phyloP scores from a whole-genome alignment of 2,888 invertebrate genomes.

The Leucophenga montana region DNA sequence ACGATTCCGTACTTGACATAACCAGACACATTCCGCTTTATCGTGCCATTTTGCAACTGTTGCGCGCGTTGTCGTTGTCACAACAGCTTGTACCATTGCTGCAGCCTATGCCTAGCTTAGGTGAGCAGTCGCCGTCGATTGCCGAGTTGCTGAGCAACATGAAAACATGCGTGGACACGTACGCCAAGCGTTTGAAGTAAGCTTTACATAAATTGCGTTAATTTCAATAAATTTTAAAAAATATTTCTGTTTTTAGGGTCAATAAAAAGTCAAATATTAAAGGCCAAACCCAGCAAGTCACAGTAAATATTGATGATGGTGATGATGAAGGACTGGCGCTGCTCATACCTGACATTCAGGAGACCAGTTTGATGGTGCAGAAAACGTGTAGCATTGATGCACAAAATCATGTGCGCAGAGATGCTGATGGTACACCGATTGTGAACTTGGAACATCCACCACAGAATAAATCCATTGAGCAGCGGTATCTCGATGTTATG shows the following conservation, averaged over 20 bases:
- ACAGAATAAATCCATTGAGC: constrained; percentile 78
- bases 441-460: constrained; percentile 74
- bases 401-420: constrained; percentile 55
- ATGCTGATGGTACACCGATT: constrained; percentile 51
- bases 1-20: constrained; percentile 97
- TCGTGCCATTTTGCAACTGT: constrained; percentile 85
- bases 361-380: constrained; percentile 70
- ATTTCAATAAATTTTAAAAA: background rate
- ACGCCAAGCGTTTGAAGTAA: constrained; percentile 87
- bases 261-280: constrained; percentile 77
- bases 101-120: constrained; percentile 73
- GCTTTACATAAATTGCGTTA: constrained; percentile 43
- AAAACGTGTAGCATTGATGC: constrained; percentile 70
- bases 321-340: constrained; percentile 91
- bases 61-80: constrained; percentile 83
- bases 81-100: constrained; percentile 78
- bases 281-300: constrained; percentile 72
- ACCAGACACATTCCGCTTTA: constrained; percentile 96
- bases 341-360: constrained; percentile 92
- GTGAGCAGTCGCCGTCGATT: constrained; percentile 77
- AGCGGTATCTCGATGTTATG: constrained; percentile 90
- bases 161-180: constrained; percentile 93
- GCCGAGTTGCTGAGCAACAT: constrained; percentile 87
- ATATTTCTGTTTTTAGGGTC: constrained; percentile 72
- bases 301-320: constrained; percentile 78